A percentile compares a stretch with the other conserved stretches of the same genome.
Evolutionary conservation across 1,140 invertebrate genomes (phyloP).

Genomic region (Scaptomyza pallida): DNA sequence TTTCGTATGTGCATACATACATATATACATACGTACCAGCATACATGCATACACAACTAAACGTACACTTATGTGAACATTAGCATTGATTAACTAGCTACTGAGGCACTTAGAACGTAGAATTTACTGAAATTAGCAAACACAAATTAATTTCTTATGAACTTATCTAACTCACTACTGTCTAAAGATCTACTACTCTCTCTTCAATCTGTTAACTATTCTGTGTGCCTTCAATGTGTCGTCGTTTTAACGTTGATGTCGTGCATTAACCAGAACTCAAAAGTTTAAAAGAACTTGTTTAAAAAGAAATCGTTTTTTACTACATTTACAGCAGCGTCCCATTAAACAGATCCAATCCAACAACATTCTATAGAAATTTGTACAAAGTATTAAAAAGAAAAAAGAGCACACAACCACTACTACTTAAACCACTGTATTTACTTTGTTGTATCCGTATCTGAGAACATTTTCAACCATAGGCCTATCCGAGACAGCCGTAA

Average conservation of each 20-base stretch:
- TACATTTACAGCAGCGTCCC: conserved; percentile 43
- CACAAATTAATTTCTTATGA: conserved; percentile 5
- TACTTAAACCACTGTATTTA: conserved; percentile 50
- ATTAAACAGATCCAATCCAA: conserved; percentile 35
- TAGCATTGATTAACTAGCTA: neutral
- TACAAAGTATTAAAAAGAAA: conserved; percentile 13
- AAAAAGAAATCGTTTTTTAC: conserved; percentile 31
- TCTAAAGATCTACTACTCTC: conserved; percentile 19
- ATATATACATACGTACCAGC: neutral
- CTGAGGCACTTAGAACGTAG: no score
- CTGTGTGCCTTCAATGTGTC: conserved; percentile 18
- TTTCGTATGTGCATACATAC: conserved; percentile 12
- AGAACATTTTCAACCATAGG: conserved; percentile 87
- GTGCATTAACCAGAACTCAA: conserved; percentile 15
- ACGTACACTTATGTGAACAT: conserved; percentile 1
- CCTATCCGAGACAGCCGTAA: conserved; percentile 92
- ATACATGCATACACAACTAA: neutral
- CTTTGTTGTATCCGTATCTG: conserved; percentile 57
- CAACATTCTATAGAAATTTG: conserved; percentile 11
- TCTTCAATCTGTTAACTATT: conserved; percentile 33
- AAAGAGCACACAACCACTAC: conserved; percentile 61
- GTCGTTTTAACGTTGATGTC: conserved; percentile 26
- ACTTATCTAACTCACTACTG: conserved; percentile 17
- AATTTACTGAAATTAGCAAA: conserved; percentile 2
- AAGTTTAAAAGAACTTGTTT: conserved; percentile 13